These are phyloP conservation scores for Heliconius ismenius DNA, from an alignment of 2,888 invertebrate species.

Conservation along the genomic window DNA sequence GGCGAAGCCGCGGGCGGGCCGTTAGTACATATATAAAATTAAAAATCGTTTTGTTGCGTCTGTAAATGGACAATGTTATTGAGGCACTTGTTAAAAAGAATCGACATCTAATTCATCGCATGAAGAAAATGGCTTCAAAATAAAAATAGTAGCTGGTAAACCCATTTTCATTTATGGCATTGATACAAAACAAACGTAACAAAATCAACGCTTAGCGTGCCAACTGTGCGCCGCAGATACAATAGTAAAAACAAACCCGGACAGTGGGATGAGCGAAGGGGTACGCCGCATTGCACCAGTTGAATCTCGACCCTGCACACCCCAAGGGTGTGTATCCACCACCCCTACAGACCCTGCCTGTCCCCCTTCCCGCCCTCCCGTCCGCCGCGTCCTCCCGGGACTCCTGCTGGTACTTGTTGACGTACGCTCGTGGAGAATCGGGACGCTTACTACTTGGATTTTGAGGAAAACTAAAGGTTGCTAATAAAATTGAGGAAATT, in stretches of 20 bases:
- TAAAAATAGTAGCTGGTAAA: constrained; percentile 14
- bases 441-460: constrained; percentile 49
- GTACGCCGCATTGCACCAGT: constrained; percentile 81
- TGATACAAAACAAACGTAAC: constrained; percentile 59
- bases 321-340: constrained; percentile 45
- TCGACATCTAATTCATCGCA: not conserved
- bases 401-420: constrained; percentile 68
- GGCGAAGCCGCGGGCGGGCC: too few relatives aligned
- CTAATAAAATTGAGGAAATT: constrained; percentile 14
- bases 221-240: constrained; percentile 58
- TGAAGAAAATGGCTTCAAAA: not conserved
- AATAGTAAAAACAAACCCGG: constrained; percentile 64
- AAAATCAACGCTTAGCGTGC: constrained; percentile 62
- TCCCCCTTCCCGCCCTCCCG: constrained; percentile 39
- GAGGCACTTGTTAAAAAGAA: not conserved
- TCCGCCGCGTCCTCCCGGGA: constrained; percentile 39
- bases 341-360: too few relatives aligned
- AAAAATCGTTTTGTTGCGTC: not conserved
- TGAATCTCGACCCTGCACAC: constrained; percentile 71
- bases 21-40: not conserved
- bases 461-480: constrained; percentile 38
- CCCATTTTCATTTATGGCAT: constrained; percentile 53
- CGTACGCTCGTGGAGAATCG: constrained; percentile 57
- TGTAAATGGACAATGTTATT: not conserved
- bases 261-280: constrained; percentile 62